These are phyloP conservation scores for Camelus bactrianus DNA, from an alignment of 2,113 vertebrate species.

Conservation along the genomic window DNA sequence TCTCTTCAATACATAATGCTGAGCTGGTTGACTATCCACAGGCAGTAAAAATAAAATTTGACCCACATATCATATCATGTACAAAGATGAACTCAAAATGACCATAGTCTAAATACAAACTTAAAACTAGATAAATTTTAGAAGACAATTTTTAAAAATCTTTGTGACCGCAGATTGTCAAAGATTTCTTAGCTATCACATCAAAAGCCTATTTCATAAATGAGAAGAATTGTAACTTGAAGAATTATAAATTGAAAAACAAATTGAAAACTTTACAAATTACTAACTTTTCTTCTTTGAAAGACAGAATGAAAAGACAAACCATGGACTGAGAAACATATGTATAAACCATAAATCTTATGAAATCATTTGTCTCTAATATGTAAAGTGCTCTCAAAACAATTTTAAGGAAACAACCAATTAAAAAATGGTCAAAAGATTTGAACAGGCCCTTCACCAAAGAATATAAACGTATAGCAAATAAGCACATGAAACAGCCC, in stretches of 20 bases:
- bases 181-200: not conserved
- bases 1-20: not conserved
- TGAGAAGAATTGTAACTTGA: not conserved
- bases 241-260: not conserved
- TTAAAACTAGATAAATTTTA: not conserved
- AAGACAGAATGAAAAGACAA: not conserved
- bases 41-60: not conserved
- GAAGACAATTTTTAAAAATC: not conserved
- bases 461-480: not conserved
- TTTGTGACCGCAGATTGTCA: not conserved
- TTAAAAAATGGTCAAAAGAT: not conserved
- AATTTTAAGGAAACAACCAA: not conserved
- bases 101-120: not conserved
- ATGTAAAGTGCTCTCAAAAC: not conserved
- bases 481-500: too few species aligned
- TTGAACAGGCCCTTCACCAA: not conserved
- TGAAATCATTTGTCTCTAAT: not conserved
- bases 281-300: not conserved
- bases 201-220: not conserved
- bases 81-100: not conserved
- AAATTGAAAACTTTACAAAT: not conserved
- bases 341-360: not conserved
- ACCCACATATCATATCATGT: not conserved
- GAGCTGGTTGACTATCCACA: not conserved
- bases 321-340: not conserved